phyloP scores from a whole-genome alignment of 2,797 vertebrate genomes.

The Sarcophilus harrisii region DNA sequence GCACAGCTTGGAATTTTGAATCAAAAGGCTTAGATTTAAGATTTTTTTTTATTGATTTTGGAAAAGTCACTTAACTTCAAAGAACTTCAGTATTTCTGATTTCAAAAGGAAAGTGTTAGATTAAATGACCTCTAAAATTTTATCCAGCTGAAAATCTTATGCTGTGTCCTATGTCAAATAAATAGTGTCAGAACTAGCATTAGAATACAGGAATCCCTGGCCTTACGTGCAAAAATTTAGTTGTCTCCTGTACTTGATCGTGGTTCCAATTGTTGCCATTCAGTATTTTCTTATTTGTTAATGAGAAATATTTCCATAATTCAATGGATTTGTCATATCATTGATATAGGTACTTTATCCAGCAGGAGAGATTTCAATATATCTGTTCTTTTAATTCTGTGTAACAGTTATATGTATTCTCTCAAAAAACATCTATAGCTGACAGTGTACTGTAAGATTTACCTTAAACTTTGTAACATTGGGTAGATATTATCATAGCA shows the following conservation, averaged over 20 bases:
- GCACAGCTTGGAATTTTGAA: not conserved
- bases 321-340: not conserved
- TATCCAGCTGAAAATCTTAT: not conserved
- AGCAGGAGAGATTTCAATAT: too few relatives aligned
- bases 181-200: not conserved
- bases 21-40: constrained; percentile 41
- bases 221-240: not conserved
- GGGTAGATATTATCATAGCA: not conserved
- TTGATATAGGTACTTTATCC: not conserved
- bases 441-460: not conserved
- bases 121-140: not conserved
- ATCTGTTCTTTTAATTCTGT: not conserved
- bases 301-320: not conserved
- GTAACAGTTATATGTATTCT: not conserved
- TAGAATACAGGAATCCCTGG: not conserved
- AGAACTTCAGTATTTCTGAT: not conserved
- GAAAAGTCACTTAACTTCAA: not conserved
- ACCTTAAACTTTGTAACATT: not conserved
- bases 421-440: not conserved
- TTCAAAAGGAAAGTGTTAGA: not conserved
- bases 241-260: not conserved
- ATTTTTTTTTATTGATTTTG: not conserved
- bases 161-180: not conserved
- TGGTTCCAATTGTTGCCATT: not conserved
- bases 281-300: not conserved